A percentile compares a stretch with the other conserved stretches of the same genome.
These are phyloP conservation scores for Acleris cristana DNA, from an alignment of 2,888 invertebrate species.

Conservation along the genomic window DNA sequence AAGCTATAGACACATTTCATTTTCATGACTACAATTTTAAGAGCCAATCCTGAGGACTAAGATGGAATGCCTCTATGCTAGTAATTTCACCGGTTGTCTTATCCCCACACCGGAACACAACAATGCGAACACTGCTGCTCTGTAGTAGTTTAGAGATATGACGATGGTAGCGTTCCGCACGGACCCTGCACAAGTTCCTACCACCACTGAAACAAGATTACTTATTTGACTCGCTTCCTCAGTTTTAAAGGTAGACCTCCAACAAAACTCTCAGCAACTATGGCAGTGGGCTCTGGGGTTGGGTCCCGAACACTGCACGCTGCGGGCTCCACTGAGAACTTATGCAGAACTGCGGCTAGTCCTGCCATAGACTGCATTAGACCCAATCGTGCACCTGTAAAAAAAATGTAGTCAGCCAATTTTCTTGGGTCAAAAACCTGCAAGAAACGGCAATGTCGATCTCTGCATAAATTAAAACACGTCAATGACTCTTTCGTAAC, in stretches of 20 bases:
- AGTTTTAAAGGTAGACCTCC: constrained; percentile 64
- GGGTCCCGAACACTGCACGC: constrained; percentile 55
- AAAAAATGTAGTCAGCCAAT: background rate
- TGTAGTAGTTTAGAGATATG: background rate
- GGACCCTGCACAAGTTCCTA: background rate
- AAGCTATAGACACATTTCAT: too few relatives aligned
- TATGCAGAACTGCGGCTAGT: constrained; percentile 61
- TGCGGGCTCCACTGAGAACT: constrained; percentile 64
- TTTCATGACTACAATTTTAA: too few relatives aligned
- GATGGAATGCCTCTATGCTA: too few relatives aligned
- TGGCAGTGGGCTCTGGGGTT: constrained; percentile 60
- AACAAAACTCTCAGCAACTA: constrained; percentile 64
- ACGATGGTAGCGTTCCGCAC: background rate
- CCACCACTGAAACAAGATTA: background rate
- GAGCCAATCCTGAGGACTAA: too few relatives aligned
- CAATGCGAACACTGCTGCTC: too few relatives aligned
- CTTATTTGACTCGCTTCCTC: constrained; percentile 46
- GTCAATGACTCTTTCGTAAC: too few relatives aligned
- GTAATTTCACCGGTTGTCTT: too few relatives aligned
- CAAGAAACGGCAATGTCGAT: background rate
- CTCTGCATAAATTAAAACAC: too few relatives aligned
- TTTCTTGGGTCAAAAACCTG: too few relatives aligned
- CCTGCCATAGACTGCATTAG: constrained; percentile 76
- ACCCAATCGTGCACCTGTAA: constrained; percentile 69
- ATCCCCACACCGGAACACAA: too few relatives aligned